Base-by-base conservation (phyloP, 2,113 vertebrate genomes). In the Sus scrofa region DNA sequence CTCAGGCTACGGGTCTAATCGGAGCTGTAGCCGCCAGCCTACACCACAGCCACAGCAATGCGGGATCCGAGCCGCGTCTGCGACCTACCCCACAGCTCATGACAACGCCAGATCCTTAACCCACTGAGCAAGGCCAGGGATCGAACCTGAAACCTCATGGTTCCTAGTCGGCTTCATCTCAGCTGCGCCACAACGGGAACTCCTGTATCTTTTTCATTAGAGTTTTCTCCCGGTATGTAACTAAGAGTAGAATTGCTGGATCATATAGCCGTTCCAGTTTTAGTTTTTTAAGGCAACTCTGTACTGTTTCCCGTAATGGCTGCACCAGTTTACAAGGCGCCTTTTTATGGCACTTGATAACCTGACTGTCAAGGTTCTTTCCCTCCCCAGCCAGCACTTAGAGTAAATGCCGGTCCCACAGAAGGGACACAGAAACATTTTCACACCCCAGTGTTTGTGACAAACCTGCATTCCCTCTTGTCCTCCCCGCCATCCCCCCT, bases 351-450 rank as follows among this genome's bases (percentile, higher is more conserved):
- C 67, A 54, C 12, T 8, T 4, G 12, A 15, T n/a, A 26, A 44
- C 58, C 44, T 2, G 18, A 70, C 32, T 52, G 30, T 11, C 0
- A 0, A 18, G 34, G 11, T 7, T 50, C 65, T 54, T 84, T 52
- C 34, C 20, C 7, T 12, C n/a, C 50, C 56, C 32, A 74, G 1
- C 7, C 37, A 24, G 32, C 30, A 13, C 65, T 60, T 26, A 7
- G 85, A 18, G 24, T 20, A 30, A 11, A 4, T 11, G 2, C 62
- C 22, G 71, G 56, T 22, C 4, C 22, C 60, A 1, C 9, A 18
- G 52, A 63, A 14, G 1, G 0, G 1, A 20, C 1, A 1, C 14
- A 3, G n/a, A 18, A 6, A 11, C 0, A 0, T 18, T 15, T 24
- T 18, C 56, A 12, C 16, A 0, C 58, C 11, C 7, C 4, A 73